Evolutionary conservation across 2,113 vertebrate genomes (phyloP), one percentile per base, ranked within the genome.

Genomic region (Datnioides undecimradiatus): DNA sequence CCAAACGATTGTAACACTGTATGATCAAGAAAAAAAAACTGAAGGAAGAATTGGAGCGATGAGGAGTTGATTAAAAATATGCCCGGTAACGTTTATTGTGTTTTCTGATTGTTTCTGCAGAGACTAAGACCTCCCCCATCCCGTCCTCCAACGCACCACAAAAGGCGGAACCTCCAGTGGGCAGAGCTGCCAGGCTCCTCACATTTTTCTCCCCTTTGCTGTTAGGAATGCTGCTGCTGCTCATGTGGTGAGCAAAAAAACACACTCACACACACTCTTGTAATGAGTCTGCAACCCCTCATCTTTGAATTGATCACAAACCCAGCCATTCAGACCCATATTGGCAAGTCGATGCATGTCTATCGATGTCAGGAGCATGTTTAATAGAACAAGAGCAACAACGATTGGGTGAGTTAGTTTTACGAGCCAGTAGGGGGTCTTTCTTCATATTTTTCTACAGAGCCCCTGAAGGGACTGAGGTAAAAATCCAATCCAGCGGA

Each of bases 61-160:
- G 49, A 23, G 25, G 25, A 33, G 41, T 54, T 69, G 1, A 41
- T 72, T 58, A 49, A 48, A 64, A 79, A 62, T 63, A 16, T 59
- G 27, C 36, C 60, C 41, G 36, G 21, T 69, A 54, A 82, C 43
- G 38, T 29, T 76, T 58, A n/a, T 52, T 74, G 60, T 84, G 46
- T 86, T 80, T 70, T 79, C 34, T 74, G 41, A 33, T 74, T 63
- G 13, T 41, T 72, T 57, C 46, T 63, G 8, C 84, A 91, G 91
- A 93, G 72, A 90, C 90, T 1, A 93, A 88, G 82, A 92, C 93
- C 29, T 93, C 93, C 46, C 91, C 93, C 76, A 90, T 92, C 6
- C 91, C 91, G 2, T 91, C 91, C 27, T 93, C 93, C 86, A 91
- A 90, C 36, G 90, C 90, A 25, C 91, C 93, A 58, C 91, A 89